Base-by-base conservation (phyloP, 2,888 invertebrate species). In the Cotesia congregata region DNA sequence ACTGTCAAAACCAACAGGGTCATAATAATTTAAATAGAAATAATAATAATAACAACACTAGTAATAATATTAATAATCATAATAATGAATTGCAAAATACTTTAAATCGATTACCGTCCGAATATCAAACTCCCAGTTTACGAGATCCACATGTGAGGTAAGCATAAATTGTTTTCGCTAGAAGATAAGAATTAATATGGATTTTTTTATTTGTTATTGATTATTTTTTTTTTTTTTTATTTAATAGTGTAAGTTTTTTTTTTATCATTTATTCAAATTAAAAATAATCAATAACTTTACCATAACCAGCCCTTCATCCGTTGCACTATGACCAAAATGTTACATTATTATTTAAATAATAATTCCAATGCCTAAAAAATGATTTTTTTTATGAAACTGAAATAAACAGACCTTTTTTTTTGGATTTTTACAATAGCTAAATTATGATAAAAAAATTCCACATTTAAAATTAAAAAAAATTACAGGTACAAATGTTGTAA, bases 121-220 rank as follows among this genome's bases (percentile, higher is more conserved):
- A 89, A 78, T 89, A 88, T 83, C 89, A 89, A 83, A 88, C 85
- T 77, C 87, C 88, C 68, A 83, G 86, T 72, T 82, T 87, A 80
- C 85, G 87, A 83, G 88, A 88, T 79, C 86, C 85, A 79, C 85
- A 83, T 82, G 86, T 86, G 86, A 89, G 89, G 89, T 89, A 86
- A 88, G 88, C 88, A 84, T 88, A 85, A 87, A 88, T 80, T 87
- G 88, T 88, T 85, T 86, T 86, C 86, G 85, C 77, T 72, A 67
- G 74, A 40, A 72, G 40, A 60, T 61, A 15, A 72, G 39, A 60
- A 40, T 39, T 60, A 30, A 12, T 30, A 5, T 40, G 15, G 38
- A 20, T 65, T 61, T 39, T 38, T 73, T 61, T 50, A 6, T 71
- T 67, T 64, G 67, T 73, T 73, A 6, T 60, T 64, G 20, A 64